A percentile compares a stretch with the other conserved stretches of the same genome.
Conservation (phyloP, 2,113 vertebrate genomes). For the Pheucticus melanocephalus region DNA sequence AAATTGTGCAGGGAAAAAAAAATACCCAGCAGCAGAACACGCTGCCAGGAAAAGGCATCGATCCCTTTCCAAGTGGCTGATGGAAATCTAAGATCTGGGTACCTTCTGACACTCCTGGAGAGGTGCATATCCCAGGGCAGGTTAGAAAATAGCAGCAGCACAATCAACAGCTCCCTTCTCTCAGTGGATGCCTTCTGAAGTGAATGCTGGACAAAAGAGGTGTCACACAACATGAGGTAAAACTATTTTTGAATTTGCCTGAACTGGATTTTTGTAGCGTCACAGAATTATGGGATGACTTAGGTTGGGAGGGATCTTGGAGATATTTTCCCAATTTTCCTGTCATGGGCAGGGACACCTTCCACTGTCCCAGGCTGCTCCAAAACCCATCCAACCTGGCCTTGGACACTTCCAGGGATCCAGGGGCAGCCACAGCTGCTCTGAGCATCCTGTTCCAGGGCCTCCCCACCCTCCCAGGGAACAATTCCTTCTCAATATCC, state of each 20-base stretch:
- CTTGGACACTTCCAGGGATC: background rate
- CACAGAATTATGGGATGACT: background rate
- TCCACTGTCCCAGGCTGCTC: rapidly evolving
- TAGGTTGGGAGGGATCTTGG: background rate
- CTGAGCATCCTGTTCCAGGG: background rate
- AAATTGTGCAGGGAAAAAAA: background rate
- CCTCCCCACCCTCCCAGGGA: rapidly evolving
- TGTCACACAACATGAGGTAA: background rate
- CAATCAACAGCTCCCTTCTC: background rate
- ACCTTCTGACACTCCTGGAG: background rate
- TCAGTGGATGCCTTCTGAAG: background rate
- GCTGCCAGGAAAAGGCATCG: background rate
- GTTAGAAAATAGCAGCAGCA: background rate
- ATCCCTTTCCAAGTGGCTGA: background rate
- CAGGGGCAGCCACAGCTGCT: background rate
- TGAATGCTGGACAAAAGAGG: background rate
- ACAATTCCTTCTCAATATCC: background rate
- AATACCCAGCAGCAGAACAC: background rate
- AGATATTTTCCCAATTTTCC: background rate
- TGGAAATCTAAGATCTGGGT: background rate
- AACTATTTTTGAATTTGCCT: background rate
- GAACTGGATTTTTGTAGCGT: background rate
- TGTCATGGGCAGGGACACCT: rapidly evolving
- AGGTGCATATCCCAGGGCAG: background rate
- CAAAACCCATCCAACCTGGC: rapidly evolving